These are phyloP conservation scores for Pomatostomus ruficeps DNA, from an alignment of 2,113 vertebrate genomes.

Conservation along the genomic window DNA sequence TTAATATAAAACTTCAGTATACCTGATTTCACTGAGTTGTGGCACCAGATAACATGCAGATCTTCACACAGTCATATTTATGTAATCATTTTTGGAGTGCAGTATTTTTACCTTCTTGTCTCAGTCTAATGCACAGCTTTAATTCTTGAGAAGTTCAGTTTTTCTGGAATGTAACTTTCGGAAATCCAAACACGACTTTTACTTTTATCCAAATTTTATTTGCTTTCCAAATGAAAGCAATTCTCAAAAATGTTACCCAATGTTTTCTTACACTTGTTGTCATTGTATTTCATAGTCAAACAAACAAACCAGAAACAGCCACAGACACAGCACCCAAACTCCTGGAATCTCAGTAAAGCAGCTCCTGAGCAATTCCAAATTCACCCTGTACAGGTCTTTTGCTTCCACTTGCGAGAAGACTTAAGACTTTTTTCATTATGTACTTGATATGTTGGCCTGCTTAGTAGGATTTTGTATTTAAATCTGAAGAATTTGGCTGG, in stretches of 20 bases:
- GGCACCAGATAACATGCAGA: background rate
- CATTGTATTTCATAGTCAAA: background rate
- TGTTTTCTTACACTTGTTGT: background rate
- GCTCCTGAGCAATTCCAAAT: background rate
- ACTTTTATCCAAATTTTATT: background rate
- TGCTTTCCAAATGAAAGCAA: background rate
- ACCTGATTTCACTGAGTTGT: background rate
- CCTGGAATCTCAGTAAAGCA: background rate
- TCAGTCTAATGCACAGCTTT: background rate
- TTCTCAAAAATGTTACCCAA: background rate
- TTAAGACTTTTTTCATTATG: background rate
- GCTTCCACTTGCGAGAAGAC: background rate
- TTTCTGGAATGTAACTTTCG: background rate
- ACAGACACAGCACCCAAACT: background rate
- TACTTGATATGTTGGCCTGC: background rate
- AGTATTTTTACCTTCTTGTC: background rate
- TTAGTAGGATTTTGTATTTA: background rate
- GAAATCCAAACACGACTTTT: background rate
- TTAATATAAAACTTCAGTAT: background rate
- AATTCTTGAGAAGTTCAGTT: background rate
- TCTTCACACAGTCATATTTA: background rate
- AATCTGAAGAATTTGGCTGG: background rate
- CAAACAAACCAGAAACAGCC: background rate
- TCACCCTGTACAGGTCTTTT: background rate
- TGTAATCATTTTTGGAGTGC: background rate